phyloP scores from a whole-genome alignment of 2,113 vertebrate genomes.

The Cinclus cinclus region DNA sequence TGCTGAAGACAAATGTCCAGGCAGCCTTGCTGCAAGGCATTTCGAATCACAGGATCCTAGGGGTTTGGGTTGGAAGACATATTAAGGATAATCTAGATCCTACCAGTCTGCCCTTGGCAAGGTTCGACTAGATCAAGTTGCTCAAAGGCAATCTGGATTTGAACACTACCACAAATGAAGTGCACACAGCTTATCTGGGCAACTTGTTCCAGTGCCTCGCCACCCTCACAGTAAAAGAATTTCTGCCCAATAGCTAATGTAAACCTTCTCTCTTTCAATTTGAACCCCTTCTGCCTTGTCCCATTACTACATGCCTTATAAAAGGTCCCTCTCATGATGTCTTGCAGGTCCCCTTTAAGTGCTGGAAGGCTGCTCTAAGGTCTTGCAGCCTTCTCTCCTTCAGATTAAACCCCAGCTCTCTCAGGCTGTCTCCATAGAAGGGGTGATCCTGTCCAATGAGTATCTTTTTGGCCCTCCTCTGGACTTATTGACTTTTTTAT shows the following conservation, averaged over 20 bases:
- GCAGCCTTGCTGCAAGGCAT: background rate
- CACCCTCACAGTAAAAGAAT: background rate
- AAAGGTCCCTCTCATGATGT: background rate
- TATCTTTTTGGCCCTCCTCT: background rate
- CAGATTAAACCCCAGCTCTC: background rate
- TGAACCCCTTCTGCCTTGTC: background rate
- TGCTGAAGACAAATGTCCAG: background rate
- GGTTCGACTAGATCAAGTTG: background rate
- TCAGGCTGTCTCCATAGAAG: background rate
- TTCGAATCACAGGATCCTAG: background rate
- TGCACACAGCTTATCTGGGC: background rate
- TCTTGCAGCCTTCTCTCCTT: background rate
- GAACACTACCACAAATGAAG: fast-evolving
- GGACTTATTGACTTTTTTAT: background rate
- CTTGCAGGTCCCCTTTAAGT: background rate
- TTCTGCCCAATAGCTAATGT: background rate
- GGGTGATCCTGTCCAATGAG: background rate
- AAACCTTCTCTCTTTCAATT: background rate
- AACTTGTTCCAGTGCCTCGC: background rate
- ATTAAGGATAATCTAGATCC: background rate
- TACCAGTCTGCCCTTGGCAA: background rate
- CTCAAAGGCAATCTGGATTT: background rate
- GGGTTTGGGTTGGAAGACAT: background rate
- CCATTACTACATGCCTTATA: background rate
- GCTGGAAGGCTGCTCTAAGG: background rate